A percentile compares a stretch with the other conserved stretches of the same genome.
These are phyloP conservation scores for Lepidurus arcticus DNA, from an alignment of 1,140 invertebrate species.

Conservation along the genomic window DNA sequence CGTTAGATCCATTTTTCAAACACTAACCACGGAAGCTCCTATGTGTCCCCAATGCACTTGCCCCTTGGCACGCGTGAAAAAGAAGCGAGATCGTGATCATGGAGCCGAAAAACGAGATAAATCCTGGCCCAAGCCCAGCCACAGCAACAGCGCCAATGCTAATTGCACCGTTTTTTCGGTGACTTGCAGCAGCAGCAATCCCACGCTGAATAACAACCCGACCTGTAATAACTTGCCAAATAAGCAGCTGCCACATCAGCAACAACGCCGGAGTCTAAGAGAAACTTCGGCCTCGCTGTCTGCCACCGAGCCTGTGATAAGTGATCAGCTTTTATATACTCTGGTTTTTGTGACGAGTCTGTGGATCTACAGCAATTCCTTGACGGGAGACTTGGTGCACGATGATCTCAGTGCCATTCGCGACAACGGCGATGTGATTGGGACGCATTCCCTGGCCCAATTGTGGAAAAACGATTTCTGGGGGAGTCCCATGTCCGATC, in stretches of 20 bases:
- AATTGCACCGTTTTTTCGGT: not conserved
- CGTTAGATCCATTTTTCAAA: not conserved
- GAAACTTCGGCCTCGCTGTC: not conserved
- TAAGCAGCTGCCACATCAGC: not conserved
- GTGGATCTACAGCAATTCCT: slow-evolving; percentile 63
- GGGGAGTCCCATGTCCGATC: slow-evolving; percentile 80
- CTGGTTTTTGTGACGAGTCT: not conserved
- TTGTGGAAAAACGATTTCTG: slow-evolving; percentile 83
- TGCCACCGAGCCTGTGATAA: not conserved
- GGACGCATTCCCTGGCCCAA: slow-evolving; percentile 55
- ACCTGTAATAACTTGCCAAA: slow-evolving; percentile 15
- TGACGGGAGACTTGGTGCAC: slow-evolving; percentile 80
- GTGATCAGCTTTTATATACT: not conserved
- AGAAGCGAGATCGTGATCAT: slow-evolving; percentile 4
- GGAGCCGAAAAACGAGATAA: not conserved
- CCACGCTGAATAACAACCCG: not conserved
- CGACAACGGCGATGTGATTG: slow-evolving; percentile 74
- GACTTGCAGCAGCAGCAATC: not conserved
- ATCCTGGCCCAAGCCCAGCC: not conserved
- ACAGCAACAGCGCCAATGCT: not conserved
- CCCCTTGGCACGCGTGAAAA: not conserved
- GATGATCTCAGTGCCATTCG: slow-evolving; percentile 83
- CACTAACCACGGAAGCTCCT: not conserved
- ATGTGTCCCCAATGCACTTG: not conserved
- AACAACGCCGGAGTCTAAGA: not conserved